Evolutionary conservation across 2,797 vertebrate species (phyloP).

Genomic region (Huso huso): DNA sequence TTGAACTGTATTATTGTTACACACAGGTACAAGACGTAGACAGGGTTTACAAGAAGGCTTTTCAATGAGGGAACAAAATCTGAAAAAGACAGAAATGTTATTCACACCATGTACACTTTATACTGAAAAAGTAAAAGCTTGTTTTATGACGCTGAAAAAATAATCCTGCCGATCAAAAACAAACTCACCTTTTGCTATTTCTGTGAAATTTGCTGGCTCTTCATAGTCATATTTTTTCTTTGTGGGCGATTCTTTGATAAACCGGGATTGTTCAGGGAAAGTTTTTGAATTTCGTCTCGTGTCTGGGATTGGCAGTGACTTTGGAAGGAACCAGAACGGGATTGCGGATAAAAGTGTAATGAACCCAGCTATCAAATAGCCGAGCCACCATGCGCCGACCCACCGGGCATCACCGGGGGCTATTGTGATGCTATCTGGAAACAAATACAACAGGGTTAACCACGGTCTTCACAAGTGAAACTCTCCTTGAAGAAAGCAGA

Average conservation of each 20-base stretch:
- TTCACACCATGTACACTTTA: constrained; percentile 9
- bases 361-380: constrained; percentile 77
- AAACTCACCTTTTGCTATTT: constrained; percentile 73
- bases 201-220: constrained; percentile 57
- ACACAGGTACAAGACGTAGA: constrained; percentile 79
- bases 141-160: neutral
- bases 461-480: too few species aligned
- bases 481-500: too few species aligned
- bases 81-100: constrained; percentile 33
- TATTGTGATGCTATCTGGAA: constrained; percentile 67
- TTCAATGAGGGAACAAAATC: constrained; percentile 82
- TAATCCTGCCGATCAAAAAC: neutral
- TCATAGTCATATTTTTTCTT: constrained; percentile 51
- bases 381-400: constrained; percentile 96
- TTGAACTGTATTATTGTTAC: constrained; percentile 87
- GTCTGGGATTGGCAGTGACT: constrained; percentile 59
- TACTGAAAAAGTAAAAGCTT: neutral
- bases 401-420: constrained; percentile 75
- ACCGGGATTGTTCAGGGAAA: constrained; percentile 70
- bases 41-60: constrained; percentile 73
- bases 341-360: constrained; percentile 72
- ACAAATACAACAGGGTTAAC: neutral
- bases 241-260: constrained; percentile 64
- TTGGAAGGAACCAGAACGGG: constrained; percentile 91
- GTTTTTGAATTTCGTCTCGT: constrained; percentile 55